Conservation (phyloP, 2,888 invertebrate genomes). For the Gandaritis pyraliata region DNA sequence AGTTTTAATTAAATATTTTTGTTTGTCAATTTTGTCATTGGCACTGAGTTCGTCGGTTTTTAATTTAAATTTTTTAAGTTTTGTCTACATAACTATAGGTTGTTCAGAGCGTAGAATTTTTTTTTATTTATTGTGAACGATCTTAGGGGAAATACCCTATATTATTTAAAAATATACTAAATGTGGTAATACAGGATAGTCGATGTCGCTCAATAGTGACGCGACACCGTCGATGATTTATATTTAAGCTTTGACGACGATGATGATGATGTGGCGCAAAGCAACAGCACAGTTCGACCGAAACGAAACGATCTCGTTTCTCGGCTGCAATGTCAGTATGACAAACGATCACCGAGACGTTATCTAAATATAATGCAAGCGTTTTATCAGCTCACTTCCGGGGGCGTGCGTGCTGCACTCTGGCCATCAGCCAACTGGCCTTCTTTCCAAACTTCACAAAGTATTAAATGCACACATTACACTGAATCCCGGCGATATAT, state of each 20-base stretch:
- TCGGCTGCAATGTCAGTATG: slow-evolving; percentile 36
- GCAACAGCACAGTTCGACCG: background rate
- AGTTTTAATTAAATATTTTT: slow-evolving; percentile 20
- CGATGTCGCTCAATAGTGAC: too few relatives aligned
- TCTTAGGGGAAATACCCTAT: too few relatives aligned
- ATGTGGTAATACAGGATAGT: too few relatives aligned
- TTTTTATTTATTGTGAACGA: too few relatives aligned
- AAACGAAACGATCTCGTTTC: slow-evolving; percentile 21
- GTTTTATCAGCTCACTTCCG: slow-evolving; percentile 65
- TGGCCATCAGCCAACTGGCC: slow-evolving; percentile 73
- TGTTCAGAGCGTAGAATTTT: too few relatives aligned
- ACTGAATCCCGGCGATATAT: slow-evolving; percentile 57
- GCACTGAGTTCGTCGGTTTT: too few relatives aligned
- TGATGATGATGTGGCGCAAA: background rate
- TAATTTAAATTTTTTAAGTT: too few relatives aligned
- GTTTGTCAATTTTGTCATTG: slow-evolving; percentile 12
- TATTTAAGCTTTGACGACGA: background rate
- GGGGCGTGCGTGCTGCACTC: slow-evolving; percentile 61
- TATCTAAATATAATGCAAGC: slow-evolving; percentile 53
- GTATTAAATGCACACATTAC: slow-evolving; percentile 66
- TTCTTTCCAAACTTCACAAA: slow-evolving; percentile 58
- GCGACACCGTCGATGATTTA: background rate
- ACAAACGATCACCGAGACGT: slow-evolving; percentile 41
- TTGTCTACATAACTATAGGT: too few relatives aligned
- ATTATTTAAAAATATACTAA: too few relatives aligned